Evolutionary conservation across 2,113 vertebrate species (phyloP).

Genomic region (Gorsachius goisagi): DNA sequence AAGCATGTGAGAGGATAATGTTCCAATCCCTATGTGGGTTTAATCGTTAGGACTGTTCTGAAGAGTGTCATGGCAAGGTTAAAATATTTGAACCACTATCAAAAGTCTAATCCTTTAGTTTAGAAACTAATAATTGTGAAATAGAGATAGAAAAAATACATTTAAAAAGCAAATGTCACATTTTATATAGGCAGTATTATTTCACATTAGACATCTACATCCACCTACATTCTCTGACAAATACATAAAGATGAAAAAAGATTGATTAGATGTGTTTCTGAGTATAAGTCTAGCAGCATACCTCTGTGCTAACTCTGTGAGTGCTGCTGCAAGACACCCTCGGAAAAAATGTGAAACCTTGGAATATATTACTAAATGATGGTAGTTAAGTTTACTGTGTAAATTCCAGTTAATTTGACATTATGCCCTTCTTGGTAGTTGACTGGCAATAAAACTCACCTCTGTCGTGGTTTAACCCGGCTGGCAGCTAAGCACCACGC

Average conservation of each 20-base stretch:
- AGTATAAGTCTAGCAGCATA: not conserved
- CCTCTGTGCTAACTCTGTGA: not conserved
- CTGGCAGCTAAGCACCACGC: no score
- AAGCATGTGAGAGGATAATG: fast-evolving
- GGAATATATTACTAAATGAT: not conserved
- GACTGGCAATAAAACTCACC: not conserved
- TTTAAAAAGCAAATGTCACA: not conserved
- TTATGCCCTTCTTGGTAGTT: not conserved
- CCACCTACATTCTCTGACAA: not conserved
- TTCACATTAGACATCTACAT: not conserved
- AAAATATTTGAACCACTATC: not conserved
- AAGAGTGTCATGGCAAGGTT: not conserved
- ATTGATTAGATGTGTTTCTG: not conserved
- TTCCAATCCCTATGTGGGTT: fast-evolving
- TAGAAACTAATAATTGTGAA: not conserved
- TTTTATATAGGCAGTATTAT: not conserved
- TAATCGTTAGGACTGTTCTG: not conserved
- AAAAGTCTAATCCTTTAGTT: not conserved
- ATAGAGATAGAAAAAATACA: not conserved
- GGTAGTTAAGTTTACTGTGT: not conserved
- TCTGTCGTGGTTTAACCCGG: no score
- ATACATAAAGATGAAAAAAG: not conserved
- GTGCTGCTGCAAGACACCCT: not conserved
- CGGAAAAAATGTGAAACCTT: not conserved
- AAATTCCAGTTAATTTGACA: not conserved